These are phyloP conservation scores for Eupithecia subumbrata DNA, from an alignment of 2,888 invertebrate species.

Conservation along the genomic window DNA sequence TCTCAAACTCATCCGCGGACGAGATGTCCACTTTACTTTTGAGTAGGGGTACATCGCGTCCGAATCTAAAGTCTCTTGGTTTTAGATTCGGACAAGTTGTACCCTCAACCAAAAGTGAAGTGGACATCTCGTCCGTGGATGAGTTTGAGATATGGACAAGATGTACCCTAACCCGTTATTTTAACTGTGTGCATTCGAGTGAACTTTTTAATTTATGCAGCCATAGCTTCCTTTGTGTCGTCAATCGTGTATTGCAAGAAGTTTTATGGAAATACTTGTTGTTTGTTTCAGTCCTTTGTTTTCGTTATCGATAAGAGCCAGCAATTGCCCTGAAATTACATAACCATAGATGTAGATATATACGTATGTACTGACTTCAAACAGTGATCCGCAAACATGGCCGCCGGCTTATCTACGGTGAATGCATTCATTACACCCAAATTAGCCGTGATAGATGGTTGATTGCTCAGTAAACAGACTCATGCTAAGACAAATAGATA, in stretches of 20 bases:
- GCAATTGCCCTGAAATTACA: neutral
- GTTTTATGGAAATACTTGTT: neutral
- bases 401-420: conserved; percentile 24
- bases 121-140: too few relatives aligned
- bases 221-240: neutral
- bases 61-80: too few relatives aligned
- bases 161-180: too few relatives aligned
- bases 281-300: neutral
- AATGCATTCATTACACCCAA: conserved; percentile 25
- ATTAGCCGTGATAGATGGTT: conserved; percentile 6
- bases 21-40: too few relatives aligned
- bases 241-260: too few relatives aligned
- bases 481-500: neutral
- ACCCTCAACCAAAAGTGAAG: too few relatives aligned
- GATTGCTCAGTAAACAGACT: neutral
- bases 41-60: too few relatives aligned
- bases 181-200: neutral
- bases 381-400: conserved; percentile 30
- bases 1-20: too few relatives aligned
- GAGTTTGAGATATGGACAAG: too few relatives aligned
- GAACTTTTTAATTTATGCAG: neutral
- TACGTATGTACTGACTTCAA: conserved; percentile 8
- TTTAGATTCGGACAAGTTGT: too few relatives aligned
- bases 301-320: neutral
- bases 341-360: neutral